These are phyloP conservation scores for Cantharis lateralis DNA, from an alignment of 2,888 invertebrate genomes.

Conservation along the genomic window DNA sequence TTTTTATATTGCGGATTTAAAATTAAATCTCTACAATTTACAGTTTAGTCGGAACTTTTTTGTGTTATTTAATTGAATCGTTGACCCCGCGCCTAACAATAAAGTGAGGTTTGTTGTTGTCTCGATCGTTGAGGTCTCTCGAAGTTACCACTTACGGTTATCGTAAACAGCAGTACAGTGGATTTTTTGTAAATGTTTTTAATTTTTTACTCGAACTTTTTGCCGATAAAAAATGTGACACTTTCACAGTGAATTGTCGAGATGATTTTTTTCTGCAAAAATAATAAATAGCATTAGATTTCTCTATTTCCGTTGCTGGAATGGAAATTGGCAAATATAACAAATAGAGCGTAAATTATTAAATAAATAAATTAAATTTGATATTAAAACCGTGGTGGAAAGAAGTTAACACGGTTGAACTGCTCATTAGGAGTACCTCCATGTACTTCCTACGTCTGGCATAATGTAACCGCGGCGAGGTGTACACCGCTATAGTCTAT, in stretches of 20 bases:
- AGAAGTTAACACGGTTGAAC: neutral
- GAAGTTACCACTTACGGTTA: neutral
- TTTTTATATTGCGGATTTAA: neutral
- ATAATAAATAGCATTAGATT: neutral
- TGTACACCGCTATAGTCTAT: constrained; percentile 24
- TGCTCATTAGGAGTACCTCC: constrained; percentile 22
- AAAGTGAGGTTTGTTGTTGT: neutral
- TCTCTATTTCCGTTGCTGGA: neutral
- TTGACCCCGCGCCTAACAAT: neutral
- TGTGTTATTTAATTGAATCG: neutral
- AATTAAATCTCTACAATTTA: neutral
- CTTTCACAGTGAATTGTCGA: neutral
- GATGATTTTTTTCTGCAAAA: neutral
- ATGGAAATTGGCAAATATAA: neutral
- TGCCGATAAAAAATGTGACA: neutral
- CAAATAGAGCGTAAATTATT: neutral
- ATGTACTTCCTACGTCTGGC: constrained; percentile 30
- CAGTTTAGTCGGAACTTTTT: neutral
- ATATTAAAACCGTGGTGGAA: constrained; percentile 15
- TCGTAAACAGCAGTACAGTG: neutral
- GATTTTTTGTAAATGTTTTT: neutral
- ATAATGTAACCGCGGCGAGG: constrained; percentile 17
- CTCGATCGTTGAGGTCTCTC: neutral
- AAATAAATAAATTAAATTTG: neutral
- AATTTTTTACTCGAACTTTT: neutral